phyloP scores from a whole-genome alignment of 2,797 vertebrate species.

The Hyperoplus lanceolatus region DNA sequence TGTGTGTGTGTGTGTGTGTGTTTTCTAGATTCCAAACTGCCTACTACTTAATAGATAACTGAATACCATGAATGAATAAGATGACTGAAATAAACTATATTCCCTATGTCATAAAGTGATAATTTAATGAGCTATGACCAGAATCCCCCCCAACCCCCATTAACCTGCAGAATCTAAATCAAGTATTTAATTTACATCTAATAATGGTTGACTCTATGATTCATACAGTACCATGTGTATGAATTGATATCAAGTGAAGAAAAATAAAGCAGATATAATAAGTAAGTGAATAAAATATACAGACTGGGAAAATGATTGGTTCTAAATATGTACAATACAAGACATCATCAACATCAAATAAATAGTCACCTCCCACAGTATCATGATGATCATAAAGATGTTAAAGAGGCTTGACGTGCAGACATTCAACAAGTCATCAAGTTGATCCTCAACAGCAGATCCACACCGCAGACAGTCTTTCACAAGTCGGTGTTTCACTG shows the following conservation, averaged over 20 bases:
- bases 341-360: too few species aligned
- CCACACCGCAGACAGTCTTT: not conserved
- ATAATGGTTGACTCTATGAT: not conserved
- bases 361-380: too few species aligned
- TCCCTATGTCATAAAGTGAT: slow-evolving; percentile 14
- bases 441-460: too few species aligned
- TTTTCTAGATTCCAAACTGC: too few species aligned
- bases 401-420: too few species aligned
- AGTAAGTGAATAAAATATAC: not conserved
- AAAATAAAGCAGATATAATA: not conserved
- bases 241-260: not conserved
- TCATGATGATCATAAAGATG: too few species aligned
- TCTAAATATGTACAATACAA: too few species aligned
- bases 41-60: too few species aligned
- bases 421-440: too few species aligned
- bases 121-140: not conserved
- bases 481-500: slow-evolving; percentile 28
- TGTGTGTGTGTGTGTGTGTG: too few species aligned
- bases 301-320: not conserved
- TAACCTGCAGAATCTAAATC: not conserved
- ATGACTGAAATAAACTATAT: not conserved
- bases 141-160: not conserved
- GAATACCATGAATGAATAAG: not conserved
- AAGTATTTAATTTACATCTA: not conserved
- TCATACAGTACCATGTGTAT: not conserved